phyloP scores from a whole-genome alignment of 2,797 vertebrate genomes.

The Manis javanica region DNA sequence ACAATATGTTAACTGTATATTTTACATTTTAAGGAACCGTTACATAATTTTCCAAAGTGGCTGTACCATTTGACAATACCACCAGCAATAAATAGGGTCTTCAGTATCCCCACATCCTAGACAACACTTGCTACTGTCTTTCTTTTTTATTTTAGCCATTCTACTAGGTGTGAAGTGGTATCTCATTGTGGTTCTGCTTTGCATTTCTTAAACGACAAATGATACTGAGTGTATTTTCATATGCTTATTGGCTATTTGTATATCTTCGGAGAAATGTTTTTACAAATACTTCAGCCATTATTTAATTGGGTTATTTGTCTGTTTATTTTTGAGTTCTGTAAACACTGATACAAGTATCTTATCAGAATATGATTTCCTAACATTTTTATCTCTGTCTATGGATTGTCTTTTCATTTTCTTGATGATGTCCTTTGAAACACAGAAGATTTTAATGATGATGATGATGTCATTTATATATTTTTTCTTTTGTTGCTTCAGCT shows the following conservation, averaged over 20 bases:
- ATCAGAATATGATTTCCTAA: neutral
- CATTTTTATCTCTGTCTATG: neutral
- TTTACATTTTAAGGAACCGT: neutral
- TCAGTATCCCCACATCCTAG: neutral
- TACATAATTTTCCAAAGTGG: neutral
- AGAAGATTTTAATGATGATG: neutral
- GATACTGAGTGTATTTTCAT: neutral
- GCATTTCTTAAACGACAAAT: neutral
- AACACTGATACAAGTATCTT: neutral
- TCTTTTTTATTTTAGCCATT: neutral
- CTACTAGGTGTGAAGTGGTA: neutral
- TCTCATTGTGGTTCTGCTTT: neutral
- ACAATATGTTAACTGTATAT: neutral
- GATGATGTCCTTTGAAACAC: neutral
- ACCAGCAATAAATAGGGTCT: neutral
- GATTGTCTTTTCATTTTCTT: neutral
- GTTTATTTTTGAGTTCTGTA: neutral
- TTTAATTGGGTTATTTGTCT: neutral
- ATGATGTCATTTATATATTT: neutral
- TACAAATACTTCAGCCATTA: neutral
- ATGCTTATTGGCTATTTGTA: neutral
- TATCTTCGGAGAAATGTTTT: neutral
- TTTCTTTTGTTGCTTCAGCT: neutral
- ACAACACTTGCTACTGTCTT: neutral
- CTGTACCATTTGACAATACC: neutral